Conservation (phyloP, 35 echinoderm and acorn worm genomes). For the Apostichopus parvimensis region DNA sequence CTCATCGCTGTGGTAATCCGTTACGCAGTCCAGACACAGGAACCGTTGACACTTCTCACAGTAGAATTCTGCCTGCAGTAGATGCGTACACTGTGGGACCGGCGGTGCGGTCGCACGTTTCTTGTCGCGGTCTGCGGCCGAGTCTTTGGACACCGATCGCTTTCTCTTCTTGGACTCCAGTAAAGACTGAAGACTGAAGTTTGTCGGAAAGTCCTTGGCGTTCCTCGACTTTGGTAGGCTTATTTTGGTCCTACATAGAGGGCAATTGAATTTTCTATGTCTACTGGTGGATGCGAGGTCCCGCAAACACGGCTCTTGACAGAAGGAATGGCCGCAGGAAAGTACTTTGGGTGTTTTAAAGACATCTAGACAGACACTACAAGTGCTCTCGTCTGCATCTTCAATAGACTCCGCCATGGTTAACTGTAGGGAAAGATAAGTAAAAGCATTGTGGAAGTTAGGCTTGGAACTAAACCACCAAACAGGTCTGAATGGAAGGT, state of each 20-base stretch:
- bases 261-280: constrained; percentile 10
- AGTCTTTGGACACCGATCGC: neutral
- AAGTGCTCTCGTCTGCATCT: constrained; percentile 12
- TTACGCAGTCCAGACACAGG: neutral
- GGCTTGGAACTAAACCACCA: no score
- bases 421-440: neutral
- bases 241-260: constrained; percentile 7
- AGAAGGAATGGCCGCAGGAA: constrained; percentile 47
- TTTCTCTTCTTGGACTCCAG: constrained; percentile 13
- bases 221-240: constrained; percentile 24
- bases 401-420: neutral
- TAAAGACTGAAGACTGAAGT: constrained; percentile 27
- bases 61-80: neutral
- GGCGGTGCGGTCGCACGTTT: neutral
- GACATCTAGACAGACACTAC: constrained; percentile 42
- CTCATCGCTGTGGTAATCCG: neutral
- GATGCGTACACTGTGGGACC: neutral
- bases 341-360: constrained; percentile 44
- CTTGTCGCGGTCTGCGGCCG: no score
- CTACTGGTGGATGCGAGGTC: neutral
- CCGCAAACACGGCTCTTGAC: constrained; percentile 29
- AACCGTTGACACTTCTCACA: constrained; percentile 12
- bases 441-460: neutral
- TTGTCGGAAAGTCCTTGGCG: constrained; percentile 13
- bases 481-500: no score